A percentile compares a stretch with the other conserved stretches of the same genome.
These are phyloP conservation scores for Pseudomyrmex concolor DNA, from an alignment of 1,140 invertebrate genomes.

Conservation along the genomic window DNA sequence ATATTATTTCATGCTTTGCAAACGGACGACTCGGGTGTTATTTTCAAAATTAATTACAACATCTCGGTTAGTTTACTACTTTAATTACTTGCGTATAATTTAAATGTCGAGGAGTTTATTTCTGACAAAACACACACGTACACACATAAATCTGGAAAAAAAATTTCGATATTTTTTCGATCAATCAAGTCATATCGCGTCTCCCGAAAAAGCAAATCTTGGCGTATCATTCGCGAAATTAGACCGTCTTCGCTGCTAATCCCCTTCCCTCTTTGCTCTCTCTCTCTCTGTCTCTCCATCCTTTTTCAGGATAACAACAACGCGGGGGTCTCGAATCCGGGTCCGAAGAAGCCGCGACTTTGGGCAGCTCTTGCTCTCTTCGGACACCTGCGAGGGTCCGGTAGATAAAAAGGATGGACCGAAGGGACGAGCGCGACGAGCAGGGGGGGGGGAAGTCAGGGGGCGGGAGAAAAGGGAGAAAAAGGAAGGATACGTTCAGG, in stretches of 20 bases:
- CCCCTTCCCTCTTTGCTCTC: not conserved
- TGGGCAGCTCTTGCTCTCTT: constrained; percentile 62
- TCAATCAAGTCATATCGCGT: constrained; percentile 1
- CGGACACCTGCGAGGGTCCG: constrained; percentile 79
- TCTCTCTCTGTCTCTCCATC: not conserved
- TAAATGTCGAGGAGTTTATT: not conserved
- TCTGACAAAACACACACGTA: not conserved
- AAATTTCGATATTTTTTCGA: not conserved
- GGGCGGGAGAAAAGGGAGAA: constrained; percentile 34
- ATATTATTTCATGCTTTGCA: not conserved
- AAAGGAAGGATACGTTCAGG: constrained; percentile 62
- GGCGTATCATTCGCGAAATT: constrained; percentile 13
- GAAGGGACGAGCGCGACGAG: not conserved
- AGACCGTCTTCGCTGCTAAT: constrained; percentile 8
- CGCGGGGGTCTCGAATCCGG: constrained; percentile 71
- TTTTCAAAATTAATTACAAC: not conserved
- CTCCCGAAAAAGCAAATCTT: not conserved
- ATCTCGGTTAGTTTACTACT: not conserved
- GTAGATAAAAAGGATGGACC: constrained; percentile 57
- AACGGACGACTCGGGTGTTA: not conserved
- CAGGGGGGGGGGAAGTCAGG: not conserved
- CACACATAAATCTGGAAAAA: not conserved
- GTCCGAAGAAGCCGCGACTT: constrained; percentile 63
- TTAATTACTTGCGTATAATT: not conserved
- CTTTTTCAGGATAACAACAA: constrained; percentile 66